phyloP scores from a whole-genome alignment of 2,888 invertebrate genomes.

The Stenodera caucasica region DNA sequence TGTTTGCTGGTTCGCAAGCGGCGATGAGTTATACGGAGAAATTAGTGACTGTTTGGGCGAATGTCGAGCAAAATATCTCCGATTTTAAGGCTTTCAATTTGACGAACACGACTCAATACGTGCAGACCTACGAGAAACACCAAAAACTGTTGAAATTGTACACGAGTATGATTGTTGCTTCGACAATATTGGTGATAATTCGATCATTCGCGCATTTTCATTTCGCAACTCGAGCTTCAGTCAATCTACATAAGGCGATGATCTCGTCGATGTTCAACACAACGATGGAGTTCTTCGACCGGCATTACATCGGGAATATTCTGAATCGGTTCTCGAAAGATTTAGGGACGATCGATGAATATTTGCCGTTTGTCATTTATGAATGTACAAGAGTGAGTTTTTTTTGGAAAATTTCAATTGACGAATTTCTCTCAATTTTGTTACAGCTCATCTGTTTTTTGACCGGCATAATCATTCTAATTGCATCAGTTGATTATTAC shows the following conservation, averaged over 20 bases:
- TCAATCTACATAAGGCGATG: constrained; percentile 66
- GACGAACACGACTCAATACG: constrained; percentile 22
- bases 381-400: constrained; percentile 31
- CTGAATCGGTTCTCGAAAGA: constrained; percentile 75
- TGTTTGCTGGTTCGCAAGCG: constrained; percentile 37
- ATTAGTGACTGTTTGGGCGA: constrained; percentile 30
- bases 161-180: constrained; percentile 22
- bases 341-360: constrained; percentile 47
- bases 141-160: constrained; percentile 22
- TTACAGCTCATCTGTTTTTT: neutral
- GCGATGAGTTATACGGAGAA: constrained; percentile 36
- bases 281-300: constrained; percentile 76
- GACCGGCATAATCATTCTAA: constrained; percentile 24
- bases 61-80: constrained; percentile 13
- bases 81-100: constrained; percentile 16
- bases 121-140: constrained; percentile 9
- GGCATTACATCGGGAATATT: constrained; percentile 70
- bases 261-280: constrained; percentile 68
- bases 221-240: constrained; percentile 27
- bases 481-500: constrained; percentile 29
- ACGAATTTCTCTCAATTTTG: neutral
- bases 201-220: constrained; percentile 19
- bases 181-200: constrained; percentile 19
- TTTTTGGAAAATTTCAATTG: neutral
- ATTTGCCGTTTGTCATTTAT: constrained; percentile 29